phyloP scores from a whole-genome alignment of 2,113 vertebrate genomes.

The Orycteropus afer region DNA sequence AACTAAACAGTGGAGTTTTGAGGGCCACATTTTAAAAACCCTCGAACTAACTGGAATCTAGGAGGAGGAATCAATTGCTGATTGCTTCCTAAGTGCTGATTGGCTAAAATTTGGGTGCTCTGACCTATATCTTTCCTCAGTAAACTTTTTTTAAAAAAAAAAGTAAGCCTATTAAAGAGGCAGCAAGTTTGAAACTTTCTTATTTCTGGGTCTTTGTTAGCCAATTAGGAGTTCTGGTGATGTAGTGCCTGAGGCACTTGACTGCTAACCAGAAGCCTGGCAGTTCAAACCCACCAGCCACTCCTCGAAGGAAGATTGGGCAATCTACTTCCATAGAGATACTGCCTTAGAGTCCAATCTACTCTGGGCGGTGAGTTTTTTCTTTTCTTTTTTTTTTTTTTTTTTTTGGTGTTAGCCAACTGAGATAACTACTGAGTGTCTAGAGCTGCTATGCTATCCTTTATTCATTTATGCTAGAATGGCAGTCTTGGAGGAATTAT shows the following conservation, averaged over 20 bases:
- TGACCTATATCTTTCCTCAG: neutral
- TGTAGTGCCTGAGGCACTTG: too few relatives aligned
- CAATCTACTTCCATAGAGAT: too few relatives aligned
- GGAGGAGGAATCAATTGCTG: neutral
- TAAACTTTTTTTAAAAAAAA: too few relatives aligned
- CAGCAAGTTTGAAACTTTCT: constrained; percentile 20
- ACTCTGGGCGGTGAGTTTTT: too few relatives aligned
- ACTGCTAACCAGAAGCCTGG: too few relatives aligned
- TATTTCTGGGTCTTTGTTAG: neutral
- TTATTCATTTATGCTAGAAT: neutral
- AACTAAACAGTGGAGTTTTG: neutral
- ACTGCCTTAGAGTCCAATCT: too few relatives aligned
- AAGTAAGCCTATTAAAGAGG: neutral
- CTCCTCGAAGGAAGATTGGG: too few relatives aligned
- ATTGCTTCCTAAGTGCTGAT: neutral
- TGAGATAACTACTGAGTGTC: neutral
- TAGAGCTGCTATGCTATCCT: neutral
- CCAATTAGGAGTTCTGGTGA: too few relatives aligned
- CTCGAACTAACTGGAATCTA: neutral
- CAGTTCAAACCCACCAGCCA: too few relatives aligned
- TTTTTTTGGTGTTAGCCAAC: neutral
- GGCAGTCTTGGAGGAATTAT: constrained; percentile 12
- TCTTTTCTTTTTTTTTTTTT: too few relatives aligned
- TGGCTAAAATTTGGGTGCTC: neutral
- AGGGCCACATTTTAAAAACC: neutral